Conservation (phyloP, 2,113 vertebrate genomes). For the Mionectes macconnelli region DNA sequence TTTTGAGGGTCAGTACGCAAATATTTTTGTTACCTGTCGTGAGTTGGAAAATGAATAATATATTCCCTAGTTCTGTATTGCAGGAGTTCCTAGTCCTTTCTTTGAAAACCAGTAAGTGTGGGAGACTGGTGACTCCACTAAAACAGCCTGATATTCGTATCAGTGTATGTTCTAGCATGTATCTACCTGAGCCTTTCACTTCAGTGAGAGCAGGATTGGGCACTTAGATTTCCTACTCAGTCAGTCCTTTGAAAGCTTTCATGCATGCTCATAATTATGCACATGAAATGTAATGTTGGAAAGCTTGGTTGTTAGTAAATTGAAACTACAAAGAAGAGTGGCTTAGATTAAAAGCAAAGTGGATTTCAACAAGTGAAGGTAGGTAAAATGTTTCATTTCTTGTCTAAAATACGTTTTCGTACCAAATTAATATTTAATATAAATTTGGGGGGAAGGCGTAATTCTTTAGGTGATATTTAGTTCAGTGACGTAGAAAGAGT, state of each 20-base stretch:
- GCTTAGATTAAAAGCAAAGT: background rate
- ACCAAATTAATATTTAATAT: background rate
- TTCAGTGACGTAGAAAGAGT: background rate
- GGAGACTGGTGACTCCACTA: background rate
- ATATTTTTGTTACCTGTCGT: background rate
- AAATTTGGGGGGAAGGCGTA: background rate
- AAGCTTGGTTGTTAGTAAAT: background rate
- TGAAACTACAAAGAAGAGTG: background rate
- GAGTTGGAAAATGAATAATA: background rate
- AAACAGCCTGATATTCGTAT: fast-evolving
- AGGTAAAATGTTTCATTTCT: background rate
- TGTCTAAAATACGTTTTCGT: background rate
- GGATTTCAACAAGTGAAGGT: background rate
- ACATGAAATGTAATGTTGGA: background rate
- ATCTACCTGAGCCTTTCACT: background rate
- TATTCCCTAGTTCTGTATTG: background rate
- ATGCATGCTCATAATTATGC: background rate
- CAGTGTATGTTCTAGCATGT: background rate
- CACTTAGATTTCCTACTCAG: background rate
- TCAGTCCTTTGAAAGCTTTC: background rate
- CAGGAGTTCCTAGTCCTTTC: background rate
- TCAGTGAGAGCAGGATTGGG: background rate
- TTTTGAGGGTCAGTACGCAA: background rate
- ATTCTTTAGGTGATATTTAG: background rate
- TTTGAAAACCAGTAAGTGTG: background rate